A percentile compares a stretch with the other conserved stretches of the same genome.
Evolutionary conservation across 2,888 invertebrate genomes (phyloP).

Genomic region (Atherix ibis): DNA sequence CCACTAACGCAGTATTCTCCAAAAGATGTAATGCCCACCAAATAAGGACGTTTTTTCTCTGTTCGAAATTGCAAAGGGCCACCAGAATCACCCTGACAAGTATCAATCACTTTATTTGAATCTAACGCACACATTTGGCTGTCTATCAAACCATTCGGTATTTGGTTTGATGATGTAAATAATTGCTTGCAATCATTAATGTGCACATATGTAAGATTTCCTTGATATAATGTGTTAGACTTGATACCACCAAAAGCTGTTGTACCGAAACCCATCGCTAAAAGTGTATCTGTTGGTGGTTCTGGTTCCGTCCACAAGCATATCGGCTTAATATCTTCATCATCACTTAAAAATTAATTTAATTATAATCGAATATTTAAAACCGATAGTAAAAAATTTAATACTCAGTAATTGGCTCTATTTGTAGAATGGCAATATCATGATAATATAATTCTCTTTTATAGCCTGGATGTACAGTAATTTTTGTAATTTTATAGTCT

Average conservation of each 20-base stretch:
- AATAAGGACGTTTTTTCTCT: constrained; percentile 6
- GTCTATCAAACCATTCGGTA: constrained; percentile 18
- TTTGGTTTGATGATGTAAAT: not conserved
- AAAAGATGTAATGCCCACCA: constrained; percentile 14
- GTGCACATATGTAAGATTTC: constrained; percentile 22
- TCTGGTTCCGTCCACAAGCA: constrained; percentile 35
- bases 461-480: constrained; percentile 38
- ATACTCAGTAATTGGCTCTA: not conserved
- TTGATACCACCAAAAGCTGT: constrained; percentile 29
- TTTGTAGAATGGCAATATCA: constrained; percentile 43
- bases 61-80: constrained; percentile 13
- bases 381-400: not conserved
- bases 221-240: constrained; percentile 23
- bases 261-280: constrained; percentile 47
- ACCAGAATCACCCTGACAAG: constrained; percentile 23
- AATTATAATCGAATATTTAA: constrained; percentile 4
- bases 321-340: constrained; percentile 37
- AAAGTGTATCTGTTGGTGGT: constrained; percentile 31
- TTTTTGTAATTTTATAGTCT: constrained; percentile 3
- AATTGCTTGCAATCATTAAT: constrained; percentile 21
- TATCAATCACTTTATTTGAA: constrained; percentile 21
- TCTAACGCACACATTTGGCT: constrained; percentile 29
- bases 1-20: constrained; percentile 12
- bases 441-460: constrained; percentile 38
- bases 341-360: constrained; percentile 7